Conservation (phyloP, 2,113 vertebrate species). For the Martes martes region DNA sequence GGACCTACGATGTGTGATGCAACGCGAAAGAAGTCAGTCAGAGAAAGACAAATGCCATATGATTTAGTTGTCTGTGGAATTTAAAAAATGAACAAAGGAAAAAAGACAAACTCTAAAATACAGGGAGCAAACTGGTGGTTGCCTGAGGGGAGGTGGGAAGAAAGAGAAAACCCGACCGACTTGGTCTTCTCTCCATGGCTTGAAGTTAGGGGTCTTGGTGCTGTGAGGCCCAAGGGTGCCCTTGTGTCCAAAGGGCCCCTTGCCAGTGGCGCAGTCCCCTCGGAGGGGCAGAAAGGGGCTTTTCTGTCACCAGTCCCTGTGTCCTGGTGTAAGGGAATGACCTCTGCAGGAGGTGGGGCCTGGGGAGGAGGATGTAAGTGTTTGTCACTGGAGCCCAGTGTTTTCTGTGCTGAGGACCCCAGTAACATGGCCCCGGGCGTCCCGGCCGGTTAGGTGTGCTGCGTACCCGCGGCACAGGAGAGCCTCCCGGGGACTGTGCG, state of each 20-base stretch:
- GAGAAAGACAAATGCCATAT: neutral
- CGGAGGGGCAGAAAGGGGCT: neutral
- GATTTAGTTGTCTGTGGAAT: neutral
- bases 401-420: neutral
- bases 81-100: neutral
- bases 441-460: neutral
- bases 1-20: neutral
- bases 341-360: neutral
- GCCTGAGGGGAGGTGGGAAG: neutral
- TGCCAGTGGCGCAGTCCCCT: rapidly evolving
- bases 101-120: neutral
- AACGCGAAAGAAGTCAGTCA: neutral
- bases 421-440: neutral
- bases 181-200: neutral
- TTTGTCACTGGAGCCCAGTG: neutral
- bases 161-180: neutral
- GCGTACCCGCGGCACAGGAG: neutral
- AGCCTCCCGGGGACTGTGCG: neutral
- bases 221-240: neutral
- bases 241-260: neutral
- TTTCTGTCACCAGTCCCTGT: neutral
- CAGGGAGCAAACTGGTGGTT: neutral
- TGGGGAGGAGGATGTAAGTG: neutral
- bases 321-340: neutral
- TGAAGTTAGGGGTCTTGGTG: neutral